A percentile compares a stretch with the other conserved stretches of the same genome.
phyloP scores from a whole-genome alignment of 2,888 invertebrate genomes.

The Nomada hirtipes region DNA sequence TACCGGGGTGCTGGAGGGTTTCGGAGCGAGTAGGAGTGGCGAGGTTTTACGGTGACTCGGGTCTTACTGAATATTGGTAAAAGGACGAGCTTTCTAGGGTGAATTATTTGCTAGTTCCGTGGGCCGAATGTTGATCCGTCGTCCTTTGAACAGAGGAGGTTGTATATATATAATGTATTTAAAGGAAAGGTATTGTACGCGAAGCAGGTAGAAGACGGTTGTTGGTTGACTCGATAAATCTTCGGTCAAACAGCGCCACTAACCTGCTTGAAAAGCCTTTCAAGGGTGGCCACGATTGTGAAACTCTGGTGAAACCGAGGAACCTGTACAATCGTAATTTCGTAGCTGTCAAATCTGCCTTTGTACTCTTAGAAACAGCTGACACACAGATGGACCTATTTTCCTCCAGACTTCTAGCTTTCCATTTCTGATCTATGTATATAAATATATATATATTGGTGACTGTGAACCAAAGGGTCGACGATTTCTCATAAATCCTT shows the following conservation, averaged over 20 bases:
- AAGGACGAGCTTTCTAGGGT: background rate
- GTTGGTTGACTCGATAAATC: background rate
- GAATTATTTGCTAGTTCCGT: too few species aligned
- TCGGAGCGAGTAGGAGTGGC: background rate
- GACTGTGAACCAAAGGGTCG: background rate
- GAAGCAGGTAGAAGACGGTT: background rate
- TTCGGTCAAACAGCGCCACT: background rate
- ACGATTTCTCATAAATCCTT: constrained; percentile 4
- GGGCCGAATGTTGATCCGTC: too few species aligned
- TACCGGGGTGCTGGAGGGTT: background rate
- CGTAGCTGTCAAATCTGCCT: background rate
- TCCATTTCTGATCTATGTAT: background rate
- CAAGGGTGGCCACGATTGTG: too few species aligned
- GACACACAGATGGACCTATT: background rate
- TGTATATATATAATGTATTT: background rate
- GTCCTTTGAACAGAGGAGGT: background rate
- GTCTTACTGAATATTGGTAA: too few species aligned
- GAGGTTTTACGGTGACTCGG: background rate
- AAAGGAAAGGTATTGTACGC: too few species aligned
- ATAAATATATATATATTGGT: too few species aligned
- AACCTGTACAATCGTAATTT: constrained; percentile 16
- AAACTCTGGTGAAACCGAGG: background rate
- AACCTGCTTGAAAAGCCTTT: background rate
- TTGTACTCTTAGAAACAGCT: constrained; percentile 22
- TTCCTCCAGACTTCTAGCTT: constrained; percentile 7